Percentiles rank a stretch among this genome's conserved stretches.
phyloP scores from a whole-genome alignment of 2,113 vertebrate species.

The Prionailurus bengalensis region DNA sequence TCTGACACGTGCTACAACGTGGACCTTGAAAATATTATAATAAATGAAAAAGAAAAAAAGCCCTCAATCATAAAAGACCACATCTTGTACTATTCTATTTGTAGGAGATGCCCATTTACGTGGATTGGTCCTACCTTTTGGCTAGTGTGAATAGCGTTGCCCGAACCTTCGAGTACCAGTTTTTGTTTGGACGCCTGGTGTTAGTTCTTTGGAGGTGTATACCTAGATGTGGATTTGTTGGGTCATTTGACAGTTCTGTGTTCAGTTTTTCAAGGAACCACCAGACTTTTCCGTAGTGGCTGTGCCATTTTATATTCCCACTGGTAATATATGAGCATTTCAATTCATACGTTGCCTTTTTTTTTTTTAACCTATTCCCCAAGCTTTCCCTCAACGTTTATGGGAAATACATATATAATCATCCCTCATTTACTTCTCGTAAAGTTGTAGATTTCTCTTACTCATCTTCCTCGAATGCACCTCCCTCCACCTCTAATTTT shows the following conservation, averaged over 20 bases:
- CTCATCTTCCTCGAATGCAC: not conserved
- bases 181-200: not conserved
- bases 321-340: not conserved
- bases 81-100: not conserved
- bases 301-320: not conserved
- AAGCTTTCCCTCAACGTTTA: not conserved
- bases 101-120: not conserved
- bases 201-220: not conserved
- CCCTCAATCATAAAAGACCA: not conserved
- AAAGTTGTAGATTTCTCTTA: not conserved
- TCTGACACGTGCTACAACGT: not conserved
- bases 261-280: not conserved
- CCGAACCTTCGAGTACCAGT: not conserved
- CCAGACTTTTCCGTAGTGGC: not conserved
- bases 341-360: not conserved
- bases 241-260: not conserved
- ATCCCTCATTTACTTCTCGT: not conserved
- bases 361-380: not conserved
- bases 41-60: not conserved
- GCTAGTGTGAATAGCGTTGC: not conserved
- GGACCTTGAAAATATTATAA: not conserved
- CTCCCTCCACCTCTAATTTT: not conserved
- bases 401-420: not conserved
- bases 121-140: not conserved
- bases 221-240: not conserved